Evolutionary conservation across 2,113 vertebrate genomes (phyloP), one percentile per base, ranked within the genome.

Genomic region (Polyodon spathula): DNA sequence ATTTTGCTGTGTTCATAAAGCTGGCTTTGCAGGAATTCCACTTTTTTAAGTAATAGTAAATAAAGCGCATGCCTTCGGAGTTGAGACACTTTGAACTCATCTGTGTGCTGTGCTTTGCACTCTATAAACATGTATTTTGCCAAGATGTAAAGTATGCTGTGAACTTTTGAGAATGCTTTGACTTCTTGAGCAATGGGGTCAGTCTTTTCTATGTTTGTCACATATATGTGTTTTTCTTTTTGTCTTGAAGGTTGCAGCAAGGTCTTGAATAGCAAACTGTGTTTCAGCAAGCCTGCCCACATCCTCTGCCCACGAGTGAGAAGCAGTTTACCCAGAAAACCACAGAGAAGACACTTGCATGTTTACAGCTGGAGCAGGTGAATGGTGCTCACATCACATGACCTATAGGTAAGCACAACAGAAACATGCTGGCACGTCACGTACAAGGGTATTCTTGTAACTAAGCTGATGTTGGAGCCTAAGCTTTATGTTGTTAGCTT

Each of bases 291-390:
- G 63, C 64, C 55, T 77, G 59, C 81, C 81, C 84, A 84, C 86
- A 83, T 89, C 84, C 82, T 76, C 71, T 63, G 37, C 80, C 76
- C 78, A 58, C 69, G 61, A 48, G 54, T 0, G 0, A 4, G 68
- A 65, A 63, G 73, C 77, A 71, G 78, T 67, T 77, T 71, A 14
- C 83, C 77, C 66, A 40, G 76, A 71, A 80, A 68, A 70, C 81
- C 78, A 68, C 76, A 64, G 69, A 60, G 72, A 54, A 60, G 16
- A 17, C n/a, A n/a, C n/a, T n/a, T n/a, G n/a, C n/a, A 44, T 15
- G 48, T 65, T 61, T 40, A 39, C 80, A 41, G 62, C 79, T 84
- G 73, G 43, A 76, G 67, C 84, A 86, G 85, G 79, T 86, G 83
- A 17, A 14, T 39, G 14, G 38, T n/a, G n/a, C n/a, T n/a, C n/a